Evolutionary conservation across 2,113 vertebrate species (phyloP).

Genomic region (Gasterosteus nipponicus): DNA sequence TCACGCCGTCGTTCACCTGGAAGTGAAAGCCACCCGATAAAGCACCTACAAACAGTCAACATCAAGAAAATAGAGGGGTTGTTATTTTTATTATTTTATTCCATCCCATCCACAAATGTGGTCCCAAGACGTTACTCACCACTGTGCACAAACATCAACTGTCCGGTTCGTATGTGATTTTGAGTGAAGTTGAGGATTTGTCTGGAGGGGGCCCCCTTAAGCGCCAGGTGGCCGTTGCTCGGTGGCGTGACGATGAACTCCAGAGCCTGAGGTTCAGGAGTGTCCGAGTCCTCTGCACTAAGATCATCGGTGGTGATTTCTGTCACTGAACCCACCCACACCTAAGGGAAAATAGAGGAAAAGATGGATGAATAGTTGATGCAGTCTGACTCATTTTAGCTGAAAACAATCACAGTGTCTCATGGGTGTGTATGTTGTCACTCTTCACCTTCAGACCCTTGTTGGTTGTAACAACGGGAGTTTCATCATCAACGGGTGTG

Average conservation of each 20-base stretch:
- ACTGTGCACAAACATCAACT: constrained; percentile 86
- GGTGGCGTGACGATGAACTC: constrained; percentile 85
- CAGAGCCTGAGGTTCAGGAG: constrained; percentile 76
- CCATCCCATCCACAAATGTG: not conserved
- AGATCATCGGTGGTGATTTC: constrained; percentile 85
- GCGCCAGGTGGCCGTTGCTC: constrained; percentile 87
- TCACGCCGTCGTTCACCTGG: constrained; percentile 90
- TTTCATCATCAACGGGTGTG: constrained; percentile 86
- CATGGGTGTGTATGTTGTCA: not conserved
- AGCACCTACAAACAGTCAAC: constrained; percentile 77
- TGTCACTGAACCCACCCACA: constrained; percentile 87
- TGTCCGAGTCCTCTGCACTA: constrained; percentile 85
- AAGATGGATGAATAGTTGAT: not conserved
- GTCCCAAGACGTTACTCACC: constrained; percentile 73
- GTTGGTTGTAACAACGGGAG: constrained; percentile 83
- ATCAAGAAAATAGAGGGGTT: not conserved
- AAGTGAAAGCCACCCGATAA: constrained; percentile 89
- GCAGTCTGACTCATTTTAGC: not conserved
- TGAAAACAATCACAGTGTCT: not conserved
- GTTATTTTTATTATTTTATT: not conserved
- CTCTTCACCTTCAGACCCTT: constrained; percentile 84
- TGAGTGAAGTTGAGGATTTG: constrained; percentile 90
- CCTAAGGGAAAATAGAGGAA: constrained; percentile 65
- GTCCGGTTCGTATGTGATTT: constrained; percentile 79
- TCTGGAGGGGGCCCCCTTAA: constrained; percentile 82